Percentiles rank a stretch among this genome's conserved stretches.
Evolutionary conservation across 2,797 vertebrate species (phyloP).

Genomic region (Muscicapa comitata): DNA sequence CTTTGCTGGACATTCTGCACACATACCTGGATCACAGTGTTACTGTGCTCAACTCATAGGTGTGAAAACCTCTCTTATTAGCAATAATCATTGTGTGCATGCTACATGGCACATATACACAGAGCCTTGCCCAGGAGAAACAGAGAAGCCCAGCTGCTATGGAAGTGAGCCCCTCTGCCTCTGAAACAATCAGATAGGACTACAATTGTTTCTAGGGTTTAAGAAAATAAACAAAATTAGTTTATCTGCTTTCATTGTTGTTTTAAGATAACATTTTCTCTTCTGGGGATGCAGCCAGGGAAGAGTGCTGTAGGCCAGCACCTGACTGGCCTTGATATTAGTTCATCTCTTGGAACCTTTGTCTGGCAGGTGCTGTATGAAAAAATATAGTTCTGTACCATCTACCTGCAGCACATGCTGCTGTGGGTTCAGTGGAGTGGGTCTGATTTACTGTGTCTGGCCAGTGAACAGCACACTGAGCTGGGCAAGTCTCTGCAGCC

Average conservation of each 20-base stretch:
- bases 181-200: neutral
- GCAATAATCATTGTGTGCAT: neutral
- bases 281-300: neutral
- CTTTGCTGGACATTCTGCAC: neutral
- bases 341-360: neutral
- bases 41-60: neutral
- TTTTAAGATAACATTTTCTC: neutral
- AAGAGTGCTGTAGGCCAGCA: neutral
- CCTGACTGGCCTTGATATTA: fast-evolving
- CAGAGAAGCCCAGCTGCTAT: neutral
- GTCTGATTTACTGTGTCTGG: conserved; percentile 27
- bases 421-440: neutral
- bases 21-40: neutral
- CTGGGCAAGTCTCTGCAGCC: neutral
- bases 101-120: neutral
- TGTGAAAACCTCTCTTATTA: neutral
- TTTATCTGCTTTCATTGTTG: neutral
- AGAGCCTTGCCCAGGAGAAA: neutral
- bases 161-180: neutral
- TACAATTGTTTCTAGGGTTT: neutral
- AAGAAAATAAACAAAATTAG: neutral
- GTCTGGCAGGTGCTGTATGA: neutral
- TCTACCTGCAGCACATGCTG: neutral
- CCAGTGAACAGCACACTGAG: neutral
- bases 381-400: neutral